Evolutionary conservation across 2,888 invertebrate genomes (phyloP), one percentile per base, ranked within the genome.

Genomic region (Athalia rosae): DNA sequence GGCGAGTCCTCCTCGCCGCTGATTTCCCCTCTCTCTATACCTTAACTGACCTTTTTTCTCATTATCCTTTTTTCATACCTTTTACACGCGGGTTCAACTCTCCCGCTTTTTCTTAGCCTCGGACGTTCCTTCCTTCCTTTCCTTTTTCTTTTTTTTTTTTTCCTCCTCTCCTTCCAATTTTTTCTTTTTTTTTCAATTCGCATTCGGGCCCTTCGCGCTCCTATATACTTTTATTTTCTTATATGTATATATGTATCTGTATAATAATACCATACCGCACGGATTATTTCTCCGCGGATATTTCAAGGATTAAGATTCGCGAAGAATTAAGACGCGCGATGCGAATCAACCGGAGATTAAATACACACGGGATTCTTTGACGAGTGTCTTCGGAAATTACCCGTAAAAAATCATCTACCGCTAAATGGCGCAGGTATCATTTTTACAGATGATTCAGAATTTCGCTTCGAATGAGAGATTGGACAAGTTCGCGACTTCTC

Each of bases 221-320:
- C 76, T 58, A 59, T 63, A 71, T 66, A 56, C 61, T 58, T 77
- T 73, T 50, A 45, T 56, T 74, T 76, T 61, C 48, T 71, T 61
- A 73, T 61, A 64, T 62, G 64, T 76, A 76, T 59, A 53, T 69
- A 71, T 61, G 73, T 61, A 64, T 62, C 64, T 76, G 76, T 59
- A 53, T 69, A 71, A 69, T 76, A 76, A 64, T 47, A 62, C 59
- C 47, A 11, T 56, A 61, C 47, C 53, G 7, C 64, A 64, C 41
- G 28, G 58, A 71, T 71, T 71, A 71, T 58, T 71, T 58, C 15
- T 76, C 79, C 79, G 80, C 79, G 80, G 84, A 82, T 83, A 83
- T 84, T 84, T 83, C 80, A 85, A 77, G 83, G 84, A 84, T 85
- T 84, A 83, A 83, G 83, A 84, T 83, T 81, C 41, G 13, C 67